Base-by-base conservation (phyloP, 1,140 invertebrate species). In the Heliconius congener region DNA sequence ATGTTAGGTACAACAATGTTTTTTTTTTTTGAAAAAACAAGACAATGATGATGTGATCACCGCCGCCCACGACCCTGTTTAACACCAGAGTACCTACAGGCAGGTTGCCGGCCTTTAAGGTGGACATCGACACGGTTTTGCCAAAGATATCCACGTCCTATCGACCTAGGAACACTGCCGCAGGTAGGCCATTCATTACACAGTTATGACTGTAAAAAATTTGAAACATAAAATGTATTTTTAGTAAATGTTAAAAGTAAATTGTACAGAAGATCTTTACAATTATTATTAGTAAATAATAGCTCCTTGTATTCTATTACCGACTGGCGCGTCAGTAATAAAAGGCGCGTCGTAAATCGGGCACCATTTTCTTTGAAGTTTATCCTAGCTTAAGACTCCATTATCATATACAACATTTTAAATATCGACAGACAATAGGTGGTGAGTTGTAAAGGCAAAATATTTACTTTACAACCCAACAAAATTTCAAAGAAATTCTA, bases 381-480 rank as follows among this genome's bases (percentile, higher is more conserved):
- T 79, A 79, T 76, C 46, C 70, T 52, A 71, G 78, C 70, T 75
- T 60, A 79, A 71, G 23, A 82, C 30, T 46, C 37, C 74, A 75
- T 72, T 77, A 81, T 81, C 80, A 82, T 74, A 83, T 55, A 83
- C 74, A 84, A 80, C 77, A 88, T 88, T 86, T 82, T 83, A 82
- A 87, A 80, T 73, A 88, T 82, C 80, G 76, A 84, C 74, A 83
- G 72, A 89, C 85, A 89, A 90, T 85, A 76, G 84, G n/a, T 23
- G 70, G 73, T 82, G 84, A 84, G 84, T 77, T 84, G 84, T 88
- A 84, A 88, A 89, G 81, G 83, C 85, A 85, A 90, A 91, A 88
- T 88, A 90, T 90, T 91, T 90, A 88, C 87, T 90, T 89, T 87
- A 89, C 82, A 86, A 83, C 84, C 83, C 83, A 84, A 84, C 86